These are phyloP conservation scores for Onchidella celtica DNA, from an alignment of 2,888 invertebrate genomes.

Conservation along the genomic window DNA sequence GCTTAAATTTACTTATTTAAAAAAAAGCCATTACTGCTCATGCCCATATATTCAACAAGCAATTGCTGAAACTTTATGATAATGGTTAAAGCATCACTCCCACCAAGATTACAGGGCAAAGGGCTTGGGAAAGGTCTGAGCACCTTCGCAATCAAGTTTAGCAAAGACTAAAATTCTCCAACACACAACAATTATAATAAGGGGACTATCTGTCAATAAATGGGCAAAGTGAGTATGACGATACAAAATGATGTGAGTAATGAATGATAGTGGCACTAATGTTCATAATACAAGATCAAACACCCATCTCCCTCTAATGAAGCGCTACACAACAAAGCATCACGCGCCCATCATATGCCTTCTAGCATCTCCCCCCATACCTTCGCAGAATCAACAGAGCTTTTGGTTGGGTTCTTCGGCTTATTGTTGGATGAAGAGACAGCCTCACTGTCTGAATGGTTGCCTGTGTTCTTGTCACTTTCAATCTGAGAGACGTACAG, in stretches of 20 bases:
- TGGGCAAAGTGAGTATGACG: not conserved
- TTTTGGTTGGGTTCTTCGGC: constrained; percentile 50
- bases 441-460: constrained; percentile 50
- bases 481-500: constrained; percentile 55
- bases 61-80: no score
- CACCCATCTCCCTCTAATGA: not conserved
- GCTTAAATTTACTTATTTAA: no score
- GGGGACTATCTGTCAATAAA: no score
- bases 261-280: not conserved
- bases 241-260: not conserved
- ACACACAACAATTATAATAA: no score
- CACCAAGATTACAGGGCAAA: no score
- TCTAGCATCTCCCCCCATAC: constrained; percentile 42
- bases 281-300: not conserved
- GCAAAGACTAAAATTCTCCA: no score
- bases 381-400: constrained; percentile 53
- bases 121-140: no score
- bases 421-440: constrained; percentile 43
- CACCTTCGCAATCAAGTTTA: no score
- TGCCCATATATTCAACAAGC: no score
- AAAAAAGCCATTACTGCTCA: no score
- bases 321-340: not conserved
- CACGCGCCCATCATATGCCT: not conserved
- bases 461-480: constrained; percentile 45
- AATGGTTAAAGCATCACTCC: no score